Percentiles rank a stretch among this genome's conserved stretches.
Conservation (phyloP, 2,888 invertebrate species). For the Thymelicus lineola region DNA sequence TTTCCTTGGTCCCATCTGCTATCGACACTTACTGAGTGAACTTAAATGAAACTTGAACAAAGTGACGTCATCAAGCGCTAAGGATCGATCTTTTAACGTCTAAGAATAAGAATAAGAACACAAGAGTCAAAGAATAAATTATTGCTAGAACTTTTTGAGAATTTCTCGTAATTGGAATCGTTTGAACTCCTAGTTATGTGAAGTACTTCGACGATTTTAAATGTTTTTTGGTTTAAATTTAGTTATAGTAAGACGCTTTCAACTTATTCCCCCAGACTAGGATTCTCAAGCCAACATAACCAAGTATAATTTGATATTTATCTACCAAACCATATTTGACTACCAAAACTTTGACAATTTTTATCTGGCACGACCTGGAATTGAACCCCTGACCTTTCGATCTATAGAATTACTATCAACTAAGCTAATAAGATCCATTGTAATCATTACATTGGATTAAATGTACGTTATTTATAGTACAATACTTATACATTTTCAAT, state of each 20-base stretch:
- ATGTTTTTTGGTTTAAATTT: neutral
- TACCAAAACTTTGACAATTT: too few species aligned
- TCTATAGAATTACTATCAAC: too few species aligned
- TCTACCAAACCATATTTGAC: too few species aligned
- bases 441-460: too few species aligned
- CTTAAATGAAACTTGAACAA: conserved; percentile 9
- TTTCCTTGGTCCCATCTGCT: conserved; percentile 13
- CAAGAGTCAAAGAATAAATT: neutral
- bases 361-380: too few species aligned
- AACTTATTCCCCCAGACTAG: too few species aligned
- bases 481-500: too few species aligned
- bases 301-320: too few species aligned
- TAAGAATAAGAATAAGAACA: neutral
- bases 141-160: neutral
- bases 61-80: neutral
- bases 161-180: conserved; percentile 1
- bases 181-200: neutral
- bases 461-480: neutral
- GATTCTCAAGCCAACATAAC: too few species aligned
- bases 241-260: neutral
- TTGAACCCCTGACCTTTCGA: too few species aligned
- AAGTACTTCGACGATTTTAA: neutral
- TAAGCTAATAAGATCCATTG: too few species aligned
- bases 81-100: neutral
- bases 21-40: conserved; percentile 14